Percentiles rank a stretch among this genome's conserved stretches.
These are phyloP conservation scores for Axea sp. DNA, from an alignment of 2,888 invertebrate species.

Conservation along the genomic window DNA sequence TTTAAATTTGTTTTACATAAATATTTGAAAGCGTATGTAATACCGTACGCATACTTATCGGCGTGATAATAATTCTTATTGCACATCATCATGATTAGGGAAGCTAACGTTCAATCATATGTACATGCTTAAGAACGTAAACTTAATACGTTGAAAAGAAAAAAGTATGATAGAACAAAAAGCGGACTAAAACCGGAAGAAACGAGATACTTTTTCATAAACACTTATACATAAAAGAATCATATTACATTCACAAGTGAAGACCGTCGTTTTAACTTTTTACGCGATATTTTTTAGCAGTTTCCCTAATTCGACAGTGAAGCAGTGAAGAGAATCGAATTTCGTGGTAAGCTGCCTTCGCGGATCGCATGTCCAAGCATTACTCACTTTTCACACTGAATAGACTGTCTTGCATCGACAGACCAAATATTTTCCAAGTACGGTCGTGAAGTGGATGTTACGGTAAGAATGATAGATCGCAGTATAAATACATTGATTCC, in stretches of 20 bases:
- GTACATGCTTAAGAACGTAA: no score
- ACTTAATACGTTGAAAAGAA: no score
- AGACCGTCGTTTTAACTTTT: not conserved
- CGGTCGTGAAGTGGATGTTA: not conserved
- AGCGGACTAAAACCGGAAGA: no score
- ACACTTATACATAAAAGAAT: no score
- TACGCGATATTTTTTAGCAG: not conserved
- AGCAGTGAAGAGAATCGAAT: constrained; percentile 5
- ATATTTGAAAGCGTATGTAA: no score
- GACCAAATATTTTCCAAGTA: constrained; percentile 1
- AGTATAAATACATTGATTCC: constrained; percentile 5
- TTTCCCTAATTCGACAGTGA: not conserved
- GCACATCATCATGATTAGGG: no score
- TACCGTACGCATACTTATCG: no score
- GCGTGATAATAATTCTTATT: no score
- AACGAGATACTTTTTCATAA: no score
- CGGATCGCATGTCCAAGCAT: constrained; percentile 6
- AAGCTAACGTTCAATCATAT: no score
- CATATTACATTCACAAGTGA: not conserved
- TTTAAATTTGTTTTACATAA: no score
- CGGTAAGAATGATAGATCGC: constrained; percentile 1
- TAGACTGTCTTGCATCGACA: constrained; percentile 2
- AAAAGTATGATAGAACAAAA: no score
- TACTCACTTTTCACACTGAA: constrained; percentile 6
- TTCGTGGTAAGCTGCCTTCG: constrained; percentile 5